Percentiles rank a stretch among this genome's conserved stretches.
phyloP scores from a whole-genome alignment of 2,797 vertebrate genomes.

The Tangara arthus region DNA sequence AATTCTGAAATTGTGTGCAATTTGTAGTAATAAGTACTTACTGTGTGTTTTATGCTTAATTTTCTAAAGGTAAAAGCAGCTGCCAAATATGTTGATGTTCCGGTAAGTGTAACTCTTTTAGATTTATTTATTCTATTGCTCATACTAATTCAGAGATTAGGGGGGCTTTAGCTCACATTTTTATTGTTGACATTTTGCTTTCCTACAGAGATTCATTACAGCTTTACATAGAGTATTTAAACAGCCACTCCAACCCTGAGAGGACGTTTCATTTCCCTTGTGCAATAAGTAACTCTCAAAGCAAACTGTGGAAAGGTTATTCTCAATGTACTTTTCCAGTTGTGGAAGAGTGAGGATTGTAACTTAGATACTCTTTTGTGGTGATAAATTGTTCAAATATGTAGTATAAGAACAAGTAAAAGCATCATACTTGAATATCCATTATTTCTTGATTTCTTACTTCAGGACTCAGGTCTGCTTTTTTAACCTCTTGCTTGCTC shows the following conservation, averaged over 20 bases:
- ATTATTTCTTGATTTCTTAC: neutral
- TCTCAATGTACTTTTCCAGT: conserved; percentile 62
- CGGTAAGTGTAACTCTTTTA: conserved; percentile 82
- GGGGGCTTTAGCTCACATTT: neutral
- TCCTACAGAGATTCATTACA: conserved; percentile 37
- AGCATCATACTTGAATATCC: neutral
- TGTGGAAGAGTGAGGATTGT: conserved; percentile 39
- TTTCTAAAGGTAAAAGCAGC: conserved; percentile 91
- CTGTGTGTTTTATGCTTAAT: conserved; percentile 54
- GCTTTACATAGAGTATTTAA: conserved; percentile 60
- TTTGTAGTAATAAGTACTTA: conserved; percentile 39
- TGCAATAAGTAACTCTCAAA: conserved; percentile 49
- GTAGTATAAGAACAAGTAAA: neutral
- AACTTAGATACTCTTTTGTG: conserved; percentile 18
- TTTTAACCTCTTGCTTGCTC: neutral
- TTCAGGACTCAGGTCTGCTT: neutral
- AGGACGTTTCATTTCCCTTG: conserved; percentile 63
- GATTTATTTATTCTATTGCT: neutral
- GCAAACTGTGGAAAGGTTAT: conserved; percentile 58
- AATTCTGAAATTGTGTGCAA: neutral
- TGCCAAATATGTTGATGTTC: conserved; percentile 95
- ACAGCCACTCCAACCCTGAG: conserved; percentile 30
- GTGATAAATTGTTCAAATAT: neutral
- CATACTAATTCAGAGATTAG: neutral
- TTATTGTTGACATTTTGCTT: conserved; percentile 49